Percentiles rank a stretch among this genome's conserved stretches.
Evolutionary conservation across 2,797 vertebrate genomes (phyloP).

Genomic region (Eurystomus glaucurus): DNA sequence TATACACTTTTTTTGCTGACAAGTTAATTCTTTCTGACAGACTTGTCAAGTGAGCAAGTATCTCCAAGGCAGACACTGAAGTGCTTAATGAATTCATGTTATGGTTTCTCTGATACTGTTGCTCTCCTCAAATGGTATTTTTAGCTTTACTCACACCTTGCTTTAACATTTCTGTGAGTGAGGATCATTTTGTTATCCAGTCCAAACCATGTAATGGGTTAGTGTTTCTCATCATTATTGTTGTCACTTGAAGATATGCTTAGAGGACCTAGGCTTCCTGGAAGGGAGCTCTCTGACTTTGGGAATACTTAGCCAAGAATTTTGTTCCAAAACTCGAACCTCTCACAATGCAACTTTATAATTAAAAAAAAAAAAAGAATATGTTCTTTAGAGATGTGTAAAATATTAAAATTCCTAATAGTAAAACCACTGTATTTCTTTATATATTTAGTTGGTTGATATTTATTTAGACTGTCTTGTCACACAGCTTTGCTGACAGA

Average conservation of each 20-base stretch:
- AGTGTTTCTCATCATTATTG: background rate
- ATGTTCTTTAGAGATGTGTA: background rate
- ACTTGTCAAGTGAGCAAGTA: constrained; percentile 63
- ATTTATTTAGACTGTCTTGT: background rate
- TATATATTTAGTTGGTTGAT: background rate
- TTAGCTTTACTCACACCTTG: constrained; percentile 51
- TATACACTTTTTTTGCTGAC: constrained; percentile 30
- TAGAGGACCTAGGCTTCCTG: background rate
- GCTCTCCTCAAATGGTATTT: constrained; percentile 20
- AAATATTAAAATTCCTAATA: background rate
- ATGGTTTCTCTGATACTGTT: constrained; percentile 47
- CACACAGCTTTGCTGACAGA: background rate
- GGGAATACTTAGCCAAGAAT: background rate
- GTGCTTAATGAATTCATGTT: constrained; percentile 43
- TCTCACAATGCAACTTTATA: background rate
- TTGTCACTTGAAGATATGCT: background rate
- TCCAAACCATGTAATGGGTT: background rate
- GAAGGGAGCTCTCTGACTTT: background rate
- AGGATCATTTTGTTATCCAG: background rate
- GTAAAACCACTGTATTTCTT: background rate
- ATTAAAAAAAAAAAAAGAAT: background rate
- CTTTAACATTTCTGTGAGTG: background rate
- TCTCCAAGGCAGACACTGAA: constrained; percentile 56
- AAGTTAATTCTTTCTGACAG: constrained; percentile 70
- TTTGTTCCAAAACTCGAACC: fast-evolving